Percentiles rank a stretch among this genome's conserved stretches.
Conservation (phyloP, 2,797 vertebrate genomes). For the Numenius phaeopus region DNA sequence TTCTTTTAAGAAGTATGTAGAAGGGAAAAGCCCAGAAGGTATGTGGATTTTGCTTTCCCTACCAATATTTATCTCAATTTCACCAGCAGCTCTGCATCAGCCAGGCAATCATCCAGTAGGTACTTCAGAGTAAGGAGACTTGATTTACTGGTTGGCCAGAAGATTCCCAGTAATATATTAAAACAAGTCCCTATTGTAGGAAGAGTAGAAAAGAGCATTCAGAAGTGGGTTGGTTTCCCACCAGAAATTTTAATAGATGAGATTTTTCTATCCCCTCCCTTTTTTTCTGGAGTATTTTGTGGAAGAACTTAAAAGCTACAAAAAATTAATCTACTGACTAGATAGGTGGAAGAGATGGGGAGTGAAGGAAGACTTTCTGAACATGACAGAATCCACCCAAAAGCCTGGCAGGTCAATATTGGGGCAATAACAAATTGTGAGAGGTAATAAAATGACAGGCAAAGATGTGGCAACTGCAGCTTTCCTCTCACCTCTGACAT, state of each 20-base stretch:
- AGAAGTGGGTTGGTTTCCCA: background rate
- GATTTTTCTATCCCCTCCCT: background rate
- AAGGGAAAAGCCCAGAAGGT: background rate
- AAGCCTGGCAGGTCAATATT: background rate
- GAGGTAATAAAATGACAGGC: background rate
- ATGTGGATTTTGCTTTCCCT: background rate
- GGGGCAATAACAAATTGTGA: background rate
- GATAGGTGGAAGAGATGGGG: background rate
- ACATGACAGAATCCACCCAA: background rate
- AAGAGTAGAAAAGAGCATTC: background rate
- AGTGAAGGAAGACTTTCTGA: background rate
- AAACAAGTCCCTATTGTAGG: background rate
- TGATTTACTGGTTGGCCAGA: background rate
- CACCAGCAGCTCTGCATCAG: background rate
- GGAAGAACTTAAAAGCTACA: background rate
- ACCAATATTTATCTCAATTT: background rate
- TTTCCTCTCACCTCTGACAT: slow-evolving; percentile 12
- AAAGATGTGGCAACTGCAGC: background rate
- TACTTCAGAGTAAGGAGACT: background rate
- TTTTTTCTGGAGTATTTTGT: background rate
- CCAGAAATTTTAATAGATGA: background rate
- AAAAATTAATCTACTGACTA: background rate
- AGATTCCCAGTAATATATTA: background rate
- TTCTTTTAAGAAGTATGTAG: background rate
- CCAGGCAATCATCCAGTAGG: background rate